A percentile compares a stretch with the other conserved stretches of the same genome.
These are phyloP conservation scores for Austrolebias charrua DNA, from an alignment of 2,797 vertebrate genomes.

Conservation along the genomic window DNA sequence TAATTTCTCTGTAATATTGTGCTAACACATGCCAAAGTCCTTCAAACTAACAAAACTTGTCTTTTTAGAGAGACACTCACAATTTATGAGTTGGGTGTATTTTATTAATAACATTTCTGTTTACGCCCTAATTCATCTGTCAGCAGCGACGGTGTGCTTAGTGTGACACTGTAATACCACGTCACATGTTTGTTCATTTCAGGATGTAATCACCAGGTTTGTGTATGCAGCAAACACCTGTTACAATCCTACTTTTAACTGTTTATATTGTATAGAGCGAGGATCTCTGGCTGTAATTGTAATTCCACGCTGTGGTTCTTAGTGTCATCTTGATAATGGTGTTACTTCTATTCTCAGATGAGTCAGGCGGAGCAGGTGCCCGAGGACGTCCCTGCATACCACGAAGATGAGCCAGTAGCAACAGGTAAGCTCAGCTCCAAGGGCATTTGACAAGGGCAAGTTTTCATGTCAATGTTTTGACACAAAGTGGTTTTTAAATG, in stretches of 20 bases:
- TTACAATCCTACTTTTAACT: neutral
- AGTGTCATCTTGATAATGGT: conserved; percentile 19
- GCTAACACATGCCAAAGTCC: too few species aligned
- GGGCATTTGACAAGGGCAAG: neutral
- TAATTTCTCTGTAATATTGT: too few species aligned
- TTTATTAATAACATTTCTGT: too few species aligned
- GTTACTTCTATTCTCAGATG: conserved; percentile 74
- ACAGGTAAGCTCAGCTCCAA: conserved; percentile 62
- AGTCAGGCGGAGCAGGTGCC: conserved; percentile 86
- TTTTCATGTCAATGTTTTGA: neutral
- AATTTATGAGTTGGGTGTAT: too few species aligned
- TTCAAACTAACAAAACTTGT: too few species aligned
- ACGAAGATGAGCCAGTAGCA: conserved; percentile 84
- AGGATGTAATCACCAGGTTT: too few species aligned
- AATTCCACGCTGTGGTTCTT: neutral
- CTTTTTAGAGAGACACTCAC: too few species aligned
- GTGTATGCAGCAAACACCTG: neutral
- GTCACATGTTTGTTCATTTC: too few species aligned
- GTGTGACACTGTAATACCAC: too few species aligned
- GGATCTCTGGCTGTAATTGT: neutral
- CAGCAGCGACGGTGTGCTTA: too few species aligned
- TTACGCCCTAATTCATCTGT: too few species aligned
- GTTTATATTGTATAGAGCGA: neutral
- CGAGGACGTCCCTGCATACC: conserved; percentile 84
- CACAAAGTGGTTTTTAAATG: neutral